Percentiles rank a stretch among this genome's conserved stretches.
phyloP scores from a whole-genome alignment of 2,113 vertebrate species.

The Ascaphus truei region DNA sequence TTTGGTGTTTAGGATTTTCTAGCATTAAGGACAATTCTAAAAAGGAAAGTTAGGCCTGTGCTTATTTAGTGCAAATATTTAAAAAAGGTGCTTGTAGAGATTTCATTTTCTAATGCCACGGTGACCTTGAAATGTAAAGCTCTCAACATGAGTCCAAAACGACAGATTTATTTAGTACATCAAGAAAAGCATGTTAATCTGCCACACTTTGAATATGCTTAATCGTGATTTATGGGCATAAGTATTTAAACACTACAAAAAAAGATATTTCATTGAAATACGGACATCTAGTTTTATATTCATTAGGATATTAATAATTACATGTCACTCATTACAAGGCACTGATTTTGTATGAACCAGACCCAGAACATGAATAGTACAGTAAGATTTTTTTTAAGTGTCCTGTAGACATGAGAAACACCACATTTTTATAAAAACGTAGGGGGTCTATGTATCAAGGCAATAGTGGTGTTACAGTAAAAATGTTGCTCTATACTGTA shows the following conservation, averaged over 20 bases:
- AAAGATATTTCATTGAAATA: background rate
- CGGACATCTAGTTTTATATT: background rate
- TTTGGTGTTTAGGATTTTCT: constrained; percentile 5
- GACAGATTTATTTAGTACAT: constrained; percentile 12
- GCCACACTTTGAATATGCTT: background rate
- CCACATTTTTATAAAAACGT: too few relatives aligned
- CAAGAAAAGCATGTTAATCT: background rate
- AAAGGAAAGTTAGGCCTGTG: constrained; percentile 6
- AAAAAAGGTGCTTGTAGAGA: background rate
- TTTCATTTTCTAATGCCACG: constrained; percentile 37
- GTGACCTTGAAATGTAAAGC: constrained; percentile 12
- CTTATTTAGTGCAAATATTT: constrained; percentile 24
- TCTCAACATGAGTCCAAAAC: background rate
- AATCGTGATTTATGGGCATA: background rate
- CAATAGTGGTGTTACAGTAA: too few relatives aligned
- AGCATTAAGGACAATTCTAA: constrained; percentile 30
- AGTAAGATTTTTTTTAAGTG: too few relatives aligned
- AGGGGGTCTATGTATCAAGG: too few relatives aligned
- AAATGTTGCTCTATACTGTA: too few relatives aligned
- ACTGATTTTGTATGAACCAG: too few relatives aligned
- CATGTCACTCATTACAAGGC: background rate
- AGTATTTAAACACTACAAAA: background rate
- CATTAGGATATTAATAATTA: background rate
- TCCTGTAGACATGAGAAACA: too few relatives aligned
- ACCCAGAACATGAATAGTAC: too few relatives aligned